These are phyloP conservation scores for Pelagia noctiluca DNA, from an alignment of 30 jellyfish, hydroid and myxozoan genomes.

Conservation along the genomic window DNA sequence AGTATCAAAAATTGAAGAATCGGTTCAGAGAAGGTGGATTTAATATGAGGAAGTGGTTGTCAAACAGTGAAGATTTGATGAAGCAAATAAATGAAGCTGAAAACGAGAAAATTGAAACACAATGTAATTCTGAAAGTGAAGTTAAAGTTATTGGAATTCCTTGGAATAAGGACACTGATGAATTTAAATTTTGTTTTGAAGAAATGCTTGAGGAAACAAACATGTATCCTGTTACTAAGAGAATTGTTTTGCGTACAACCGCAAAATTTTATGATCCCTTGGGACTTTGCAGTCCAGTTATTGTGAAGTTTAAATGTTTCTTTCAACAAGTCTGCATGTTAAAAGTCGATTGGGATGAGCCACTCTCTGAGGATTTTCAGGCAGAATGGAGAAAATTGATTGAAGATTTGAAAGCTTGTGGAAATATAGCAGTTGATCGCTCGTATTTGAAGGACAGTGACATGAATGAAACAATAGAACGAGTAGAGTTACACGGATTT, in stretches of 20 bases:
- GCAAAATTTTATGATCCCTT: too few relatives aligned
- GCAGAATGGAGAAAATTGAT: too few relatives aligned
- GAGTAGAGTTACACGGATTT: background rate
- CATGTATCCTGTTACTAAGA: too few relatives aligned
- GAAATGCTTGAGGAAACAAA: too few relatives aligned
- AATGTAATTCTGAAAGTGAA: background rate
- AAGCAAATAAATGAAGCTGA: background rate
- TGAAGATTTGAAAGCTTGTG: background rate
- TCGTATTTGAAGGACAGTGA: background rate
- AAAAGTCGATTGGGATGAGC: too few relatives aligned
- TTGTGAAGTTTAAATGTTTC: too few relatives aligned
- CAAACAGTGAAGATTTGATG: slow-evolving; percentile 3
- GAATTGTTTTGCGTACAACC: too few relatives aligned
- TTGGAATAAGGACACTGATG: slow-evolving; percentile 6
- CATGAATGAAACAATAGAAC: too few relatives aligned
- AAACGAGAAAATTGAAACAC: background rate
- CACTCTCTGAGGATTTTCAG: too few relatives aligned
- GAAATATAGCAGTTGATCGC: background rate
- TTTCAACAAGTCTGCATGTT: too few relatives aligned
- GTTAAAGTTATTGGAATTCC: slow-evolving; percentile 17
- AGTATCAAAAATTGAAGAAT: background rate
- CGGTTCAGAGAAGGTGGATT: slow-evolving; percentile 40
- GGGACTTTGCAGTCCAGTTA: too few relatives aligned
- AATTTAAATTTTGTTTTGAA: too few relatives aligned
- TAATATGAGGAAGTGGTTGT: slow-evolving; percentile 14